Evolutionary conservation across 1,140 invertebrate genomes (phyloP), one percentile per base, ranked within the genome.

Genomic region (Onthophagus taurus): DNA sequence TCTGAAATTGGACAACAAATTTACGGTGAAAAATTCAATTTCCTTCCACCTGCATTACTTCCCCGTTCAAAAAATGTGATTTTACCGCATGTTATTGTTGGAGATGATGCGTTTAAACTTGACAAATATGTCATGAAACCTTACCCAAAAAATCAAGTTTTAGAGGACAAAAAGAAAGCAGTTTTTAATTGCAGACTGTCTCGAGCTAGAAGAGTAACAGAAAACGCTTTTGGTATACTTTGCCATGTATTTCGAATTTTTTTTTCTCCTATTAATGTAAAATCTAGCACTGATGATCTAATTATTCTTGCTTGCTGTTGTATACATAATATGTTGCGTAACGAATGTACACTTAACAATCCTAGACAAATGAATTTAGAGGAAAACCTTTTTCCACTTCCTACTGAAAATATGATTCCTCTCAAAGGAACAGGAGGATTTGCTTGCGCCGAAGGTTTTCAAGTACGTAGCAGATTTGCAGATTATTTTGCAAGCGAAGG

Each of bases 101-200:
- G 48, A 2, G 55, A 59, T 44, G 53, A 57, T 24, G 55, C 58
- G 18, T 58, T 60, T 43, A 41, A 43, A 35, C 44, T 60, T 21
- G 13, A 48, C 19, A 39, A 46, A 50, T 39, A 60, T 51, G 37
- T 59, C 31, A 52, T 60, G 54, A 49, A 51, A 34, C 55, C 51
- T 16, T 56, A 54, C 39, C 26, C 38, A n/a, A 29, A 20, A 43
- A 38, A 16, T 17, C 13, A 31, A 29, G 43, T 29, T 21, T n/a
- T 8, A 18, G 18, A 21, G 8, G 29, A 34, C 20, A 21, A 42
- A 12, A 14, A 42, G 14, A 42, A 71, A 54, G 51, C 52, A 42
- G 54, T 70, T 31, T 74, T 64, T 51, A 72, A 75, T 47, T 74
- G 72, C 45, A 49, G 59, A 30, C 47, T 66, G 33, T 59, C 50